A percentile compares a stretch with the other conserved stretches of the same genome.
These are phyloP conservation scores for Drosophila meridiana DNA, from an alignment of 2,888 invertebrate genomes.

Conservation along the genomic window DNA sequence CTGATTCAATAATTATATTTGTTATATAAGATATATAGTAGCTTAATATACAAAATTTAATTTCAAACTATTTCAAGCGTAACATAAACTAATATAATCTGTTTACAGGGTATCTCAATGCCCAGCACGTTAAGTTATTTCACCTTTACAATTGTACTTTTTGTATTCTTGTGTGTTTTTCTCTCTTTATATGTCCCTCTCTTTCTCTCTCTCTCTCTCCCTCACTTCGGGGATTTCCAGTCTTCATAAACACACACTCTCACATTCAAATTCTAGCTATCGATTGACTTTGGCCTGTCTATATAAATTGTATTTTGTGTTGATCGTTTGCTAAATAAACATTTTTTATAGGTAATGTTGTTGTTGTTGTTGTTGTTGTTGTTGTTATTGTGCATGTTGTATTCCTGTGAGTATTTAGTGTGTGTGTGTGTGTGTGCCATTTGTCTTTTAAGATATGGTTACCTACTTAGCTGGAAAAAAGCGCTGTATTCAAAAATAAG, in stretches of 20 bases:
- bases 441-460: constrained; percentile 32
- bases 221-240: constrained; percentile 67
- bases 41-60: neutral
- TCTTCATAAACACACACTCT: constrained; percentile 48
- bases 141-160: constrained; percentile 6
- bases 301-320: constrained; percentile 77
- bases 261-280: constrained; percentile 22
- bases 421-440: constrained; percentile 30
- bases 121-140: too few species aligned
- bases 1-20: neutral
- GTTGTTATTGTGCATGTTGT: constrained; percentile 25
- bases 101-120: constrained; percentile 30
- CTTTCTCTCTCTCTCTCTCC: constrained; percentile 25
- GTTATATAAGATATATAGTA: too few species aligned
- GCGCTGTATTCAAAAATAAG: neutral
- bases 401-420: constrained; percentile 18
- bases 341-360: constrained; percentile 54
- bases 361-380: constrained; percentile 21
- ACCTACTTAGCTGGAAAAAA: constrained; percentile 6
- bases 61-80: neutral
- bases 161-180: constrained; percentile 15
- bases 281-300: constrained; percentile 78
- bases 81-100: neutral
- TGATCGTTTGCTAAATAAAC: constrained; percentile 80
- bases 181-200: neutral